These are phyloP conservation scores for Mnemiopsis leidyi DNA, from an alignment of 37 sponge, comb jelly and placozoan genomes.

Conservation along the genomic window DNA sequence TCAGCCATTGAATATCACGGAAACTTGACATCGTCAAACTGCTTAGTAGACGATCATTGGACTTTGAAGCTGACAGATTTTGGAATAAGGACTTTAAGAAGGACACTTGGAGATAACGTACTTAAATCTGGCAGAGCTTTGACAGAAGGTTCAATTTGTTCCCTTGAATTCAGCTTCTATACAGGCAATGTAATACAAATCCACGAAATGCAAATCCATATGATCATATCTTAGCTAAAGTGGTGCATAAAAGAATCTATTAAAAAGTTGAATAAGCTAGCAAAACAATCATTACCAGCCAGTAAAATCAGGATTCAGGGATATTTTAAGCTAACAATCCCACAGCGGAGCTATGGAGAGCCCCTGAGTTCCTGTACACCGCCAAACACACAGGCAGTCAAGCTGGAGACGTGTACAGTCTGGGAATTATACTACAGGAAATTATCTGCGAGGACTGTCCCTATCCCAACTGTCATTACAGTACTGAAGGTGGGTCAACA, in stretches of 20 bases:
- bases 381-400: constrained; percentile 17
- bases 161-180: too few species aligned
- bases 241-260: too few species aligned
- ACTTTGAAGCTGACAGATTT: background rate
- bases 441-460: constrained; percentile 30
- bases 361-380: constrained; percentile 28
- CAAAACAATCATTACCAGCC: too few species aligned
- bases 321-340: background rate
- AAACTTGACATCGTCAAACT: constrained; percentile 9
- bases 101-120: background rate
- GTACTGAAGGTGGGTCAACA: background rate
- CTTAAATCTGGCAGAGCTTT: constrained; percentile 10
- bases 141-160: background rate
- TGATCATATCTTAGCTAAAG: too few species aligned
- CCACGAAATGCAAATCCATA: too few species aligned
- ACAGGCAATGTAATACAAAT: too few species aligned
- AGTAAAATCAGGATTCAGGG: background rate
- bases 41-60: constrained; percentile 21
- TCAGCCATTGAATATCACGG: constrained; percentile 17
- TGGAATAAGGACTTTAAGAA: background rate
- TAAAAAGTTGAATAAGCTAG: too few species aligned
- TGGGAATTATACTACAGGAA: constrained; percentile 11
- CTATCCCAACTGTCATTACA: constrained; percentile 7
- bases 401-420: constrained; percentile 34
- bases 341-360: constrained; percentile 32